Conservation (phyloP, 2,113 vertebrate species). For the Eulemur macaco region DNA sequence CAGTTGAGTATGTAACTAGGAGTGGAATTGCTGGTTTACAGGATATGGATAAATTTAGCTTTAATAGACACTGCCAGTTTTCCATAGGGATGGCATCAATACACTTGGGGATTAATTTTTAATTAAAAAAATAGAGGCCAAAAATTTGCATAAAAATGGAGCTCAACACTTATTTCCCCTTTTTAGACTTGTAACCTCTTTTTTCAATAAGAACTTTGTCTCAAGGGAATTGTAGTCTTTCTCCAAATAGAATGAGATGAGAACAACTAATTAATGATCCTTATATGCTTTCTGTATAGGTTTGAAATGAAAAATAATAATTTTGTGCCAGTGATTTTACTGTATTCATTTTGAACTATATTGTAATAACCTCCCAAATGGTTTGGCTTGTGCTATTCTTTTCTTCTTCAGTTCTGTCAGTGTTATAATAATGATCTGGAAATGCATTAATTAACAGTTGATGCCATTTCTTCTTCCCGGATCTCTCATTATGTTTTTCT, state of each 20-base stretch:
- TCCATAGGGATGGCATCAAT: not conserved
- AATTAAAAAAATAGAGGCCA: not conserved
- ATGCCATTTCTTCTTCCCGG: not conserved
- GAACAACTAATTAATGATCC: not conserved
- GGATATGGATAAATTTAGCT: not conserved
- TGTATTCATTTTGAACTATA: not conserved
- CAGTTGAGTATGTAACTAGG: not conserved
- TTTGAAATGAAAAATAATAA: conserved; percentile 39
- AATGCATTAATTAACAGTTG: not conserved
- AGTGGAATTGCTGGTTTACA: not conserved
- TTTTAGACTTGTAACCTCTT: not conserved
- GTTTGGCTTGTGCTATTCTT: not conserved
- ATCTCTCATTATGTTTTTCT: not conserved
- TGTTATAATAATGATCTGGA: not conserved
- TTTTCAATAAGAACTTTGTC: not conserved
- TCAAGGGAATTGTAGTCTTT: not conserved
- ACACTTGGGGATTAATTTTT: not conserved
- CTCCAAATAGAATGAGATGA: not conserved
- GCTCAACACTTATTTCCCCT: not conserved
- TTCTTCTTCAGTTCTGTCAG: not conserved
- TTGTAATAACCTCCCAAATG: not conserved
- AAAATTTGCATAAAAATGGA: not conserved
- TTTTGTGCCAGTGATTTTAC: not conserved
- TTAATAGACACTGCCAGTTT: not conserved
- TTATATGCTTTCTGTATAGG: not conserved